Conservation (phyloP, 1,140 invertebrate species). For the Geopemphigus sp. region DNA sequence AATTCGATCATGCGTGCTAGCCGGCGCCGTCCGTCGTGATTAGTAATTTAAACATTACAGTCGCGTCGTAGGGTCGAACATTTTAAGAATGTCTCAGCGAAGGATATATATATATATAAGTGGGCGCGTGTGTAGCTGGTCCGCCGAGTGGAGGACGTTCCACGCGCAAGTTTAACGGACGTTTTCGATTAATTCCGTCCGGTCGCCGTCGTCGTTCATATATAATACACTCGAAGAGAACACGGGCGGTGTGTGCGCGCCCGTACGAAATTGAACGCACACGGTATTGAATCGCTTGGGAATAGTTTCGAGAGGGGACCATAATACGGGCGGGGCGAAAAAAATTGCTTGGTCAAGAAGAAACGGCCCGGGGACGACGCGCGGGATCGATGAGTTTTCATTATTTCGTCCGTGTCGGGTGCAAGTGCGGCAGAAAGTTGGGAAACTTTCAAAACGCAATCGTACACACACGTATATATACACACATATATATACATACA, state of each 20-base stretch:
- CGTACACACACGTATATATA: background rate
- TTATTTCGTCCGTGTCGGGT: background rate
- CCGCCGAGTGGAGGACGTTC: background rate
- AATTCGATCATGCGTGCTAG: background rate
- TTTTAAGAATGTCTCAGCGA: background rate
- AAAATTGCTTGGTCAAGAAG: slow-evolving; percentile 35
- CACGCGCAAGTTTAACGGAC: background rate
- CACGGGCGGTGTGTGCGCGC: background rate
- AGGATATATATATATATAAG: background rate
- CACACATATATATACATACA: background rate
- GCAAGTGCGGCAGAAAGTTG: background rate
- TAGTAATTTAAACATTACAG: slow-evolving; percentile 31
- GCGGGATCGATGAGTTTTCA: slow-evolving; percentile 27
- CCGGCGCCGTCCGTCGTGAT: background rate
- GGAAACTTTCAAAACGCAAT: background rate
- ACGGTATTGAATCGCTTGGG: slow-evolving; percentile 1
- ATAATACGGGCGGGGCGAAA: background rate
- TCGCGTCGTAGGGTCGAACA: background rate
- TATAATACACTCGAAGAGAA: background rate
- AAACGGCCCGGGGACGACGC: background rate
- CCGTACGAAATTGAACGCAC: background rate
- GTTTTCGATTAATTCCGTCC: slow-evolving; percentile 30
- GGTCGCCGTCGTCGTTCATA: background rate
- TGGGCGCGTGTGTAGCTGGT: background rate
- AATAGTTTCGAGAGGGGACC: slow-evolving; percentile 16